Evolutionary conservation across 2,888 invertebrate species (phyloP).

Genomic region (Lacanobia wlatinum): DNA sequence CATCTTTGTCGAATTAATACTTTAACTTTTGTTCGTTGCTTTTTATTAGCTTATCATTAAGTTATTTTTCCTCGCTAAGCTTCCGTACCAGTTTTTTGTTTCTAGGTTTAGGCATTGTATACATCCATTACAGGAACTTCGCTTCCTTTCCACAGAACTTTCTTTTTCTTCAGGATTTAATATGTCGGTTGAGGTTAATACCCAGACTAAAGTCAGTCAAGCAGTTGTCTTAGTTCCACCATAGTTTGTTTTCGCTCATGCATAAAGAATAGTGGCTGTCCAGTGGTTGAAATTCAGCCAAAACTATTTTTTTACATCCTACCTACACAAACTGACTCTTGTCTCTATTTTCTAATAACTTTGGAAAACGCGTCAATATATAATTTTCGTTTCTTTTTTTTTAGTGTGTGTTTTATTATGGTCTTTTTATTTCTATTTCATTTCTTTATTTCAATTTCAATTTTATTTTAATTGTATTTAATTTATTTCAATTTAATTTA

Average conservation of each 20-base stretch:
- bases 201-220: neutral
- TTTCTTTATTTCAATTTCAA: no score
- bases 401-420: no score
- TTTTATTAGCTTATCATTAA: slow-evolving; percentile 50
- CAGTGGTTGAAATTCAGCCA: no score
- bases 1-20: slow-evolving; percentile 55
- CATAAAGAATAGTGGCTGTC: no score
- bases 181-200: neutral
- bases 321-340: no score
- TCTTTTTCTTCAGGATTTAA: neutral
- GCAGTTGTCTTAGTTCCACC: no score
- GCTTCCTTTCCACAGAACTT: neutral
- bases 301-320: no score
- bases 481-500: no score
- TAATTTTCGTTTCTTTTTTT: no score
- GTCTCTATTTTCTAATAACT: neutral
- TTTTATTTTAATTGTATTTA: no score
- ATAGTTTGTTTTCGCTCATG: no score
- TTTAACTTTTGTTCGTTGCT: slow-evolving; percentile 54
- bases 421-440: no score
- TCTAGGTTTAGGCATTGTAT: slow-evolving; percentile 10
- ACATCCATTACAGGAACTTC: neutral
- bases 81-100: slow-evolving; percentile 16
- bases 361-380: neutral
- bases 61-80: slow-evolving; percentile 29